Percentiles rank a stretch among this genome's conserved stretches.
Conservation (phyloP, 2,888 invertebrate genomes). For the Disparrhopalites patrizii region DNA sequence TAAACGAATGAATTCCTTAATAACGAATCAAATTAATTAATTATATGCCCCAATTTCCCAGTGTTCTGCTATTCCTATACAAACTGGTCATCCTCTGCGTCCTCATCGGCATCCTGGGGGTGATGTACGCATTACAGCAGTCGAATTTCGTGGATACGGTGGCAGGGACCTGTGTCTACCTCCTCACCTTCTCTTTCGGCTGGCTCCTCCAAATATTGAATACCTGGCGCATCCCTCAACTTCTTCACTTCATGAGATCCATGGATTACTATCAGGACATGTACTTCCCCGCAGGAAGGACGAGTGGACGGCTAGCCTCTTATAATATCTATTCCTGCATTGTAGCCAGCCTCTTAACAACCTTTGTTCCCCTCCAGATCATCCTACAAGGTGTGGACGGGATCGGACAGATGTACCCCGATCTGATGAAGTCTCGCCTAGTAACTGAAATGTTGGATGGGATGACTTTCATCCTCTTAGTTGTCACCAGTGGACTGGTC, state of each 20-base stretch:
- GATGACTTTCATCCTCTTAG: background rate
- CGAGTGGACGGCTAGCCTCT: too few species aligned
- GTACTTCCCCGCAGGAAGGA: slow-evolving; percentile 1
- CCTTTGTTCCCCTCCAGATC: background rate
- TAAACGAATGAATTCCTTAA: too few species aligned
- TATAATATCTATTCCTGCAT: background rate
- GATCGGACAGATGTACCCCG: background rate
- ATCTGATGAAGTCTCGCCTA: background rate
- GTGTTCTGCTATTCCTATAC: too few species aligned
- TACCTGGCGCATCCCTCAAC: background rate
- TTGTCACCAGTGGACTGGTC: background rate
- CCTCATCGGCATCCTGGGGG: background rate
- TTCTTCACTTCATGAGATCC: background rate
- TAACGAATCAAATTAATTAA: too few species aligned
- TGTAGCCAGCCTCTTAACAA: background rate
- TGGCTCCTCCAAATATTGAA: background rate
- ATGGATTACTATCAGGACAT: slow-evolving; percentile 14
- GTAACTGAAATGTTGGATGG: background rate
- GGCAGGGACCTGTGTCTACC: background rate
- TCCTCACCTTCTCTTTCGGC: slow-evolving; percentile 4
- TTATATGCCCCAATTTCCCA: too few species aligned
- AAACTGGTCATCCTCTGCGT: background rate
- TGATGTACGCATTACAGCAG: background rate
- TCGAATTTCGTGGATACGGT: background rate
- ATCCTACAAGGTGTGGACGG: background rate